phyloP scores from a whole-genome alignment of 2,888 invertebrate species.

The Andrena haemorrhoa region DNA sequence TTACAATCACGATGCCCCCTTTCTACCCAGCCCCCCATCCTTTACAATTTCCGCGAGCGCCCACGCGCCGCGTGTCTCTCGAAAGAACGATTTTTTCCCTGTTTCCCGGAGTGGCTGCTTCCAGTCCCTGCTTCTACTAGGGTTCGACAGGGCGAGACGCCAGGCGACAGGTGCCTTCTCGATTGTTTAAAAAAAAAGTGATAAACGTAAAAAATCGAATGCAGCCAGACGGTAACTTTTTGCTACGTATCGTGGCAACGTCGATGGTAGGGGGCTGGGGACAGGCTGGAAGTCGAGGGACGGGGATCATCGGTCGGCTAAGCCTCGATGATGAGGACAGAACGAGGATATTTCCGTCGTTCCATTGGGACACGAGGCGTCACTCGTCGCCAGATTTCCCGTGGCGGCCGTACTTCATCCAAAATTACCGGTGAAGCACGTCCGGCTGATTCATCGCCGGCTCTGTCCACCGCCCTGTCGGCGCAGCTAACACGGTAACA shows the following conservation, averaged over 20 bases:
- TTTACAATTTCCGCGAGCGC: conserved; percentile 44
- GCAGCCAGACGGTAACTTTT: neutral
- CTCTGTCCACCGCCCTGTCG: conserved; percentile 50
- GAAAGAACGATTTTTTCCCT: conserved; percentile 30
- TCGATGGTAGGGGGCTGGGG: neutral
- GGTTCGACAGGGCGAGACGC: conserved; percentile 13
- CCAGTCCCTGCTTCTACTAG: neutral
- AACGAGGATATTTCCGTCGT: conserved; percentile 66
- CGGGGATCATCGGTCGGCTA: conserved; percentile 31
- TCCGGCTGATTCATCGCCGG: conserved; percentile 73
- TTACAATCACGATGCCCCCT: conserved; percentile 64
- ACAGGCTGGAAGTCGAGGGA: neutral
- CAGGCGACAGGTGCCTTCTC: neutral
- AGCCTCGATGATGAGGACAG: conserved; percentile 54
- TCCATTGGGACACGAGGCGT: conserved; percentile 68
- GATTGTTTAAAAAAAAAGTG: neutral
- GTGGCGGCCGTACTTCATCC: conserved; percentile 79
- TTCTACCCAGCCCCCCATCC: conserved; percentile 44
- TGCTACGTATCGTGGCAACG: neutral
- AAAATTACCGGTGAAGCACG: conserved; percentile 77
- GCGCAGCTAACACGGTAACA: conserved; percentile 53
- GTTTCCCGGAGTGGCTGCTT: neutral
- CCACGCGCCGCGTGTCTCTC: conserved; percentile 16
- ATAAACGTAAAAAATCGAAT: neutral
- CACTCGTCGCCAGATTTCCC: conserved; percentile 79